Evolutionary conservation across 2,888 invertebrate genomes (phyloP).

Genomic region (Pterobdella sp.): DNA sequence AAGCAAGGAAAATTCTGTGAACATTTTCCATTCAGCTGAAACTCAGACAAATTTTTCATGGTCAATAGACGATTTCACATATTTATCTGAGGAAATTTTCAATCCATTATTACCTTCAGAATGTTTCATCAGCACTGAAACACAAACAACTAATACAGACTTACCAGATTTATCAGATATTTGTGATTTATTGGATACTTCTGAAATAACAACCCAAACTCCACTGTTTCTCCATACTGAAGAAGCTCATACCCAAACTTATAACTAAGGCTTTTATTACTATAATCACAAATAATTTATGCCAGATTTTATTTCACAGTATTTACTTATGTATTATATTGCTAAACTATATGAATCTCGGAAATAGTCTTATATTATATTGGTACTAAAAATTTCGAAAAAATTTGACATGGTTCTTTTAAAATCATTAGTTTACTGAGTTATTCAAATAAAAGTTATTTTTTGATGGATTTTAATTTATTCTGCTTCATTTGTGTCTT

Average conservation of each 20-base stretch:
- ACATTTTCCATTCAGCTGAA: not conserved
- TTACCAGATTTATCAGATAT: not conserved
- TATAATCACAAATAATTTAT: too few relatives aligned
- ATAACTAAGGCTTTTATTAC: not conserved
- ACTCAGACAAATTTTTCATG: not conserved
- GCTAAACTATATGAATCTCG: too few relatives aligned
- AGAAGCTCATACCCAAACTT: slow-evolving; percentile 3
- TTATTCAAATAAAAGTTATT: too few relatives aligned
- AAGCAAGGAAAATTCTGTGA: too few relatives aligned
- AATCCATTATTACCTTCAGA: not conserved
- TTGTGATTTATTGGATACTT: not conserved
- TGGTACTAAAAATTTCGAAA: too few relatives aligned
- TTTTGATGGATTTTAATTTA: not conserved
- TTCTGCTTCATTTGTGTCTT: slow-evolving; percentile 10
- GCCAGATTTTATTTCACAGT: too few relatives aligned
- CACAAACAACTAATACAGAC: not conserved
- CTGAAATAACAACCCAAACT: not conserved
- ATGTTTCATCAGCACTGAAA: not conserved
- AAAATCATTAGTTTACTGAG: too few relatives aligned
- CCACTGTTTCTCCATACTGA: not conserved
- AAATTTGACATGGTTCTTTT: too few relatives aligned
- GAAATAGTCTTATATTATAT: too few relatives aligned
- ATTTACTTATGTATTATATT: too few relatives aligned
- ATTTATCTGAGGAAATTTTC: not conserved
- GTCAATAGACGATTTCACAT: not conserved